Base-by-base conservation (phyloP, 2,888 invertebrate genomes). In the Synergus umbraculus region DNA sequence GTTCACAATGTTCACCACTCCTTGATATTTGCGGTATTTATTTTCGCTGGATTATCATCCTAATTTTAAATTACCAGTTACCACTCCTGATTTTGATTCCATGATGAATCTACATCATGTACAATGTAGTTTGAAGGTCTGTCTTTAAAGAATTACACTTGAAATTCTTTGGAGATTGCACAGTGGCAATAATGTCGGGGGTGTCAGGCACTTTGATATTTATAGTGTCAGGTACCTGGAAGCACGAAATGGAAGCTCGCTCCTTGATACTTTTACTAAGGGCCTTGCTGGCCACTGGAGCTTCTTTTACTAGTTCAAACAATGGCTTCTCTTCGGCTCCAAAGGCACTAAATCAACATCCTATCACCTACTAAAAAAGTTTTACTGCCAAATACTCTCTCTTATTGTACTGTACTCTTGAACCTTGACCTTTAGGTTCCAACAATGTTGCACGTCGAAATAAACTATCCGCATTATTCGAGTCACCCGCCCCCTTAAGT, bases 261-360 rank as follows among this genome's bases (percentile, higher is more conserved):
- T 78, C 80, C 81, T 77, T 79, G 80, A 79, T 81, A 79, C 78
- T 81, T 78, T 81, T 82, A 82, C 81, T 37, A 73, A 73, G 54
- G 82, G 77, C 76, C 37, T 80, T 80, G 49, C 82, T 82, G 80
- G 82, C 80, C 80, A 79, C 80, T 76, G 76, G 54, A 73, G 77
- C 81, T 81, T 78, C 64, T 78, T 82, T 79, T 78, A 65, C 79
- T 77, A 78, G 78, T 79, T 79, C 82, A 79, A 83, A 82, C 82
- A 83, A 82, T 82, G 82, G 81, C 69, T 73, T 80, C 78, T 78
- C 77, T 63, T 79, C 63, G 79, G 66, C 29, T 73, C 49, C 69
- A 63, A 76, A 43, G 76, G 81, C 63, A 64, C 78, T 85, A 85
- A 84, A 85, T 85, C 84, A 84, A 82, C 81, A 79, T 83, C 73